Base-by-base conservation (phyloP, 2,113 vertebrate genomes). In the Eulemur rufifrons region DNA sequence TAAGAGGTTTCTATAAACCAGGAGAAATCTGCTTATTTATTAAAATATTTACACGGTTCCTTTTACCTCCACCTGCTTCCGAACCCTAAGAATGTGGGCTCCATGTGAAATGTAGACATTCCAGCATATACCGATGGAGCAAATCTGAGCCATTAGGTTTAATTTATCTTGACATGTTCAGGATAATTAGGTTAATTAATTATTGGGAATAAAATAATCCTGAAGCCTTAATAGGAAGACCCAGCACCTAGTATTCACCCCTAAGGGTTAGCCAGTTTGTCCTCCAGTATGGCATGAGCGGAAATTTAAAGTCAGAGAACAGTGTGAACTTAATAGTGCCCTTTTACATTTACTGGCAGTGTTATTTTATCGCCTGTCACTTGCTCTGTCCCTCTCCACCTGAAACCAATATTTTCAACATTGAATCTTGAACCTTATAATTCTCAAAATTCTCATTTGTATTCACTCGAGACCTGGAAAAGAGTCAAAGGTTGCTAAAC, bases 211-310 rank as follows among this genome's bases (percentile, higher is more conserved):
- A 32, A 90, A 83, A 32, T 29, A 20, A 68, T 13, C 54, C 42
- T 42, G 25, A 34, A 89, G 11, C 34, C 0, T 81, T n/a, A 45
- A 80, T 13, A 66, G 32, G 23, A 10, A 37, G 42, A 14, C 4
- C 37, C 9, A 9, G 14, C 8, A 5, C 15, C n/a, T 21, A 11
- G 14, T 13, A 4, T 29, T 73, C 6, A 77, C 20, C 29, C n/a
- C 4, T 6, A 20, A 37, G n/a, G 42, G 56, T 0, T 14, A 39
- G 17, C 27, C 4, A 12, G 59, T 21, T 32, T 3, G 10, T 21
- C 39, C 25, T 27, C 32, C 32, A 45, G 39, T 0, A 7, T 2
- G 34, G 21, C 29, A 34, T 2, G 1, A 0, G 47, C 1, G 66
- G 11, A 21, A 12, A 6, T 50, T 29, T 18, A 47, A 47, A 86